Conservation (phyloP, 2,888 invertebrate species). For the Microlaimidae sp. region DNA sequence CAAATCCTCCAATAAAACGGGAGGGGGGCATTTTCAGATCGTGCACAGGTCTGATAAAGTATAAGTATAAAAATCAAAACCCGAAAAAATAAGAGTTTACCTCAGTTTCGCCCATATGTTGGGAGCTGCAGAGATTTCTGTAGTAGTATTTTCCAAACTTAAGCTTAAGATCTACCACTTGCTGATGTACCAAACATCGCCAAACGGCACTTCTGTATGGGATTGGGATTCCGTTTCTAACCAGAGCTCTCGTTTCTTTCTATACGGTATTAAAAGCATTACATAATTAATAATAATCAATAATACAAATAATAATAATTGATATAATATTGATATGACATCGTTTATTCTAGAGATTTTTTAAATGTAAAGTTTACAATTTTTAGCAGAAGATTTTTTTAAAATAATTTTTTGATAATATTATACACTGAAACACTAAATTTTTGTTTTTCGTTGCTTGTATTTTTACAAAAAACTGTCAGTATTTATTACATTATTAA, state of each 20-base stretch:
- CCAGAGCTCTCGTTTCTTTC: constrained; percentile 37
- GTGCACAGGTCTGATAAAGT: no score
- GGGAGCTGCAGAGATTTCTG: constrained; percentile 38
- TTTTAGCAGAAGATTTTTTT: not conserved
- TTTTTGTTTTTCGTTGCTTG: no score
- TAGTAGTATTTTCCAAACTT: constrained; percentile 41
- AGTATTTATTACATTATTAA: constrained; percentile 18
- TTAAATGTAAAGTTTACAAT: no score
- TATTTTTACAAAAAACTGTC: no score
- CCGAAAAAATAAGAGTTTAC: no score
- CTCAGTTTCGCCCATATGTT: constrained; percentile 37
- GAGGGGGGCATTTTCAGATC: no score
- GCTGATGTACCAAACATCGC: constrained; percentile 33
- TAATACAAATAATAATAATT: no score
- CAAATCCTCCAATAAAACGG: no score
- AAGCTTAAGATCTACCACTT: constrained; percentile 36
- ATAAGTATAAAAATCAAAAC: not conserved
- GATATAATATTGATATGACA: no score
- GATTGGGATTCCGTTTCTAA: constrained; percentile 38
- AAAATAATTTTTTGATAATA: not conserved
- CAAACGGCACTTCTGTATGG: constrained; percentile 37
- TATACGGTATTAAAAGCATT: no score
- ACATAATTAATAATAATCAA: no score
- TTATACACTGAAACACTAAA: not conserved
- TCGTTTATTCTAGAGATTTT: no score